These are phyloP conservation scores for Acleris laterana DNA, from an alignment of 2,888 invertebrate genomes.

Conservation along the genomic window DNA sequence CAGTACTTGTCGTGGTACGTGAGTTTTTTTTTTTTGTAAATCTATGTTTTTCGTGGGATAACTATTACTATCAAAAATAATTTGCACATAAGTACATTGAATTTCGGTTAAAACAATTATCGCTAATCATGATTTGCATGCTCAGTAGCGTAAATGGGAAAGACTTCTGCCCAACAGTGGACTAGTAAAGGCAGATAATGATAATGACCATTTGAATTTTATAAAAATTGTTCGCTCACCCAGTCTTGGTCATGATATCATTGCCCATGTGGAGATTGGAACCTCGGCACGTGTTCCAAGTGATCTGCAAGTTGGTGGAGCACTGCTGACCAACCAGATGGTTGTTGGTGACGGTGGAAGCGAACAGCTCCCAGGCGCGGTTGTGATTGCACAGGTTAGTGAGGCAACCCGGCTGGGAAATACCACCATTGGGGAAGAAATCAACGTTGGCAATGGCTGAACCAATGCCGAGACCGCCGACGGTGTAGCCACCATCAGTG, in stretches of 20 bases:
- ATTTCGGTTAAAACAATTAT: too few relatives aligned
- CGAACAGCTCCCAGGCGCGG: constrained; percentile 65
- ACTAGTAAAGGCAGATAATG: too few relatives aligned
- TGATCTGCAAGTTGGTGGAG: constrained; percentile 52
- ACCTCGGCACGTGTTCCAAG: constrained; percentile 58
- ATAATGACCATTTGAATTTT: background rate
- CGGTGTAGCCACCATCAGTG: constrained; percentile 42
- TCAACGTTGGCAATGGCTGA: constrained; percentile 69
- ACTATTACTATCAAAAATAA: too few relatives aligned
- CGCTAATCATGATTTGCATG: too few relatives aligned
- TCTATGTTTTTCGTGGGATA: too few relatives aligned
- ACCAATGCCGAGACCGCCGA: constrained; percentile 41
- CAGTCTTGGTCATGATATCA: constrained; percentile 54
- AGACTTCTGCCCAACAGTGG: too few relatives aligned
- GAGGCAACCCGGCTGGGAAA: constrained; percentile 64
- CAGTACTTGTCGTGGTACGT: too few relatives aligned
- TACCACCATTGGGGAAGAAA: constrained; percentile 85
- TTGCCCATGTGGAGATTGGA: constrained; percentile 57
- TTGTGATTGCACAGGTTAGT: constrained; percentile 62
- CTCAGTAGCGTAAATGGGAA: too few relatives aligned
- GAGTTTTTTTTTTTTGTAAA: too few relatives aligned
- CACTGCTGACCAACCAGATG: constrained; percentile 61
- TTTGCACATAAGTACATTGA: too few relatives aligned
- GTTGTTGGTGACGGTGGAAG: constrained; percentile 58
- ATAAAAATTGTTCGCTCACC: constrained; percentile 48